phyloP scores from a whole-genome alignment of 2,113 vertebrate genomes.

The Corythoichthys intestinalis region DNA sequence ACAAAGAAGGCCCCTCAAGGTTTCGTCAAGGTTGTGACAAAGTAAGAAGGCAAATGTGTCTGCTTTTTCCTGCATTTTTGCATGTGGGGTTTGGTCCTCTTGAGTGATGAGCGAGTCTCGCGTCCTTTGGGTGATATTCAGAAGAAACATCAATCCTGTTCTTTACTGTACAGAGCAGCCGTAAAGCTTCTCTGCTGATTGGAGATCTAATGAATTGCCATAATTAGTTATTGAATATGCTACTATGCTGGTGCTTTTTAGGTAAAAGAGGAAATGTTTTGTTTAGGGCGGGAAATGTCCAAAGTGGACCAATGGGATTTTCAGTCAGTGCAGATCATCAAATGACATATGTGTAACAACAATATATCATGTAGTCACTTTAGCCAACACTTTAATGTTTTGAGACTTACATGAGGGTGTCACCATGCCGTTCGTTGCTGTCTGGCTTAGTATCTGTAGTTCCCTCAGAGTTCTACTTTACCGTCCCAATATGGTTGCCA shows the following conservation, averaged over 20 bases:
- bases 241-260: conserved; percentile 89
- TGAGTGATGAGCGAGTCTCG: conserved; percentile 89
- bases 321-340: background rate
- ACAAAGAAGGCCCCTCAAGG: conserved; percentile 18
- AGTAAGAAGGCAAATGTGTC: conserved; percentile 43
- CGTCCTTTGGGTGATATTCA: conserved; percentile 99
- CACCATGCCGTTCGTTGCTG: conserved; percentile 77
- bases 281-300: conserved; percentile 55
- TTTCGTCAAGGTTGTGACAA: conserved; percentile 47
- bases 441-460: conserved; percentile 77
- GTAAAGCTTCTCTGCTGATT: conserved; percentile 99
- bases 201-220: conserved; percentile 99
- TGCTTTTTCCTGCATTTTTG: conserved; percentile 27
- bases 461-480: conserved; percentile 66
- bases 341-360: conserved; percentile 5
- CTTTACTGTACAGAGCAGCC: conserved; percentile 93
- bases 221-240: conserved; percentile 99
- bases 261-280: conserved; percentile 72
- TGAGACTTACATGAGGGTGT: conserved; percentile 16
- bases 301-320: conserved; percentile 4
- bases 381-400: conserved; percentile 12
- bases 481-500: conserved; percentile 51
- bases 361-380: conserved; percentile 5
- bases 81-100: conserved; percentile 77
- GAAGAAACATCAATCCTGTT: conserved; percentile 96